Conservation (phyloP, 1,140 invertebrate genomes). For the Eufriesea mexicana region DNA sequence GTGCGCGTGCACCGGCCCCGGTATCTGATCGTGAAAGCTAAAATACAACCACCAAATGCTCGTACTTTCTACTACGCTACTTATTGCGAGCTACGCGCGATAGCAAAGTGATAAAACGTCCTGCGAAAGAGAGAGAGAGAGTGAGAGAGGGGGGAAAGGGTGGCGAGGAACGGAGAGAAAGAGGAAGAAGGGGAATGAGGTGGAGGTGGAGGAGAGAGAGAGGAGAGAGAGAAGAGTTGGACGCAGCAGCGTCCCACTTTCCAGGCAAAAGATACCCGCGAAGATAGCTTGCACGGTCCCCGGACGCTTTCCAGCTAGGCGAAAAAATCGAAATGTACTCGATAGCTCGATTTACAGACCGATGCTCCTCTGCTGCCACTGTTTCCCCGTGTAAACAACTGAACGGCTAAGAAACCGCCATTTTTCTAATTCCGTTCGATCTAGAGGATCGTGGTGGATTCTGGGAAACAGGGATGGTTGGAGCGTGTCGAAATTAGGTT, state of each 20-base stretch:
- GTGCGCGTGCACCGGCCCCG: slow-evolving; percentile 25
- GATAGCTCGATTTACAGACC: slow-evolving; percentile 43
- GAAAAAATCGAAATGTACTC: slow-evolving; percentile 49
- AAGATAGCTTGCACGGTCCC: slow-evolving; percentile 58
- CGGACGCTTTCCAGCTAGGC: slow-evolving; percentile 56
- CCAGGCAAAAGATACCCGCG: slow-evolving; percentile 59
- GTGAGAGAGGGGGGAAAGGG: not conserved
- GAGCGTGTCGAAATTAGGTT: too few species aligned
- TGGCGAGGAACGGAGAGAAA: slow-evolving; percentile 19
- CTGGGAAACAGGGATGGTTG: too few species aligned
- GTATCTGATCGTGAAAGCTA: slow-evolving; percentile 61
- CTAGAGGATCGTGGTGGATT: too few species aligned
- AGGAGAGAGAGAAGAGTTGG: slow-evolving; percentile 43
- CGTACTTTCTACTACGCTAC: slow-evolving; percentile 62
- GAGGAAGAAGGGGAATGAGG: slow-evolving; percentile 21
- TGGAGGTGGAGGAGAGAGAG: not conserved
- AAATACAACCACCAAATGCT: slow-evolving; percentile 52
- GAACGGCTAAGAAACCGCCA: too few species aligned
- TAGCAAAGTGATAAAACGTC: slow-evolving; percentile 64
- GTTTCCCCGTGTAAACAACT: slow-evolving; percentile 1
- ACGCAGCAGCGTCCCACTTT: slow-evolving; percentile 62
- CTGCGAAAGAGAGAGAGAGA: not conserved
- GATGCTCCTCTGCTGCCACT: slow-evolving; percentile 21
- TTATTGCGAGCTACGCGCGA: slow-evolving; percentile 59
- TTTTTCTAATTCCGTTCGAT: too few species aligned